Evolutionary conservation across 1,140 invertebrate genomes (phyloP).

Genomic region (Atopsyche davidsoni): DNA sequence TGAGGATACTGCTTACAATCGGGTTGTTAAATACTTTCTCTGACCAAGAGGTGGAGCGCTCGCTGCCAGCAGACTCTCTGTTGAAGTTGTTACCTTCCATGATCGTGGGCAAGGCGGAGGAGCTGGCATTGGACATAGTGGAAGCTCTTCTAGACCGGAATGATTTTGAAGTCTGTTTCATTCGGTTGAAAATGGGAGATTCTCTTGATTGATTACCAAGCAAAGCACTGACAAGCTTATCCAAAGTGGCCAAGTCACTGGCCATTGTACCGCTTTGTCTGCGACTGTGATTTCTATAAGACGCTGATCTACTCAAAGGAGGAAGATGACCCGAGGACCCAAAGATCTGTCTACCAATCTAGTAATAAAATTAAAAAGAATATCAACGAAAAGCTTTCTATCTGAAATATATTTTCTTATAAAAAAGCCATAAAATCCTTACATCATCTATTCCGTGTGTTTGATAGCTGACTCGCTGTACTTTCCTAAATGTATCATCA

Average conservation of each 20-base stretch:
- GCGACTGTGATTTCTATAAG: constrained; percentile 14
- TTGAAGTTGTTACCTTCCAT: constrained; percentile 21
- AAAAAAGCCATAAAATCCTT: constrained; percentile 22
- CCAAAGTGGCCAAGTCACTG: constrained; percentile 42
- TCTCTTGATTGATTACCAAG: constrained; percentile 32
- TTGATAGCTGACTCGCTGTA: constrained; percentile 63
- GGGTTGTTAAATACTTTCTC: constrained; percentile 24
- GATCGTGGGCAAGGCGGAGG: constrained; percentile 19
- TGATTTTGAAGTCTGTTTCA: constrained; percentile 34
- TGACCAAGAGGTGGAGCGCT: constrained; percentile 18
- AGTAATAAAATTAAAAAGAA: neutral
- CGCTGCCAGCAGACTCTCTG: constrained; percentile 14
- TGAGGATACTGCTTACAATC: constrained; percentile 16
- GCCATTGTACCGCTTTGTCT: constrained; percentile 28
- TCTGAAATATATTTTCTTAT: neutral
- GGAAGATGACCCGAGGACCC: constrained; percentile 9
- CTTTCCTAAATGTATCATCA: constrained; percentile 62
- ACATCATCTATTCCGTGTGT: constrained; percentile 61
- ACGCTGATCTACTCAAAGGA: constrained; percentile 18
- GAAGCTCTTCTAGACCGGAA: constrained; percentile 39
- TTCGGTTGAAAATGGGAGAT: constrained; percentile 25
- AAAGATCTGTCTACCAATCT: constrained; percentile 12
- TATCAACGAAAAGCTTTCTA: neutral
- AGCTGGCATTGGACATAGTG: constrained; percentile 21
- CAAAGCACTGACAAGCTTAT: constrained; percentile 42